Evolutionary conservation across 1,140 invertebrate species (phyloP), one percentile per base, ranked within the genome.

Genomic region (Daktulosphaira vitifoliae): DNA sequence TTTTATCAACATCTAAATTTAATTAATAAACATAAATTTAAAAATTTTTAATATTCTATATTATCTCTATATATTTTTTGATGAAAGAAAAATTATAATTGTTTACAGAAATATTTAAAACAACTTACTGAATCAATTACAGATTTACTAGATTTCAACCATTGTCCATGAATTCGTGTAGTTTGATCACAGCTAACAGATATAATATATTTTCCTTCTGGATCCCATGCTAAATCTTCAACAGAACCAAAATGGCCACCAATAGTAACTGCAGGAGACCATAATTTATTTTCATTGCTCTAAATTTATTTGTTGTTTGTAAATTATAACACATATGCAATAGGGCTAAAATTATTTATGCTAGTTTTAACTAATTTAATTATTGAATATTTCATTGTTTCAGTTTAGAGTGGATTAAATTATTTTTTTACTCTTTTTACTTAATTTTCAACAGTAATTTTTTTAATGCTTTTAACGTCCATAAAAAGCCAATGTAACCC

Each of bases 241-340:
- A 98, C 92, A 67, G 82, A 78, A 23, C 79, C 80, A 78, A 88
- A 96, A 77, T 98, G 95, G 8, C 95, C 95, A 7, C 89, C 84
- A 22, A 85, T 79, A 67, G 84, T 84, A 3, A 88, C 81, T 25
- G 77, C 75, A 1, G 91, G 84, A 23, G 78, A 70, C 92, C 93
- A 96, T 15, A 38, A 48, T 20, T 64, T 64, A 39, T 66, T n/a
- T 15, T 8, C 20, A 20, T 52, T 67, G 44, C 51, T 56, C 26
- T 59, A 62, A 33, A 38, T 15, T 16, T 39, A 23, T 33, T 44
- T 16, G 15, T n/a, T n/a, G n/a, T n/a, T n/a, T n/a, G n/a, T n/a
- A n/a, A n/a, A n/a, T n/a, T 39, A 15, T 46, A 33, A 15, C 1
- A 49, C 26, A 15, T 33, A 37, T 13, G 1, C 6, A 54, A 8